Evolutionary conservation across 2,888 invertebrate genomes (phyloP).

Genomic region (Cryptosula pallasiana): DNA sequence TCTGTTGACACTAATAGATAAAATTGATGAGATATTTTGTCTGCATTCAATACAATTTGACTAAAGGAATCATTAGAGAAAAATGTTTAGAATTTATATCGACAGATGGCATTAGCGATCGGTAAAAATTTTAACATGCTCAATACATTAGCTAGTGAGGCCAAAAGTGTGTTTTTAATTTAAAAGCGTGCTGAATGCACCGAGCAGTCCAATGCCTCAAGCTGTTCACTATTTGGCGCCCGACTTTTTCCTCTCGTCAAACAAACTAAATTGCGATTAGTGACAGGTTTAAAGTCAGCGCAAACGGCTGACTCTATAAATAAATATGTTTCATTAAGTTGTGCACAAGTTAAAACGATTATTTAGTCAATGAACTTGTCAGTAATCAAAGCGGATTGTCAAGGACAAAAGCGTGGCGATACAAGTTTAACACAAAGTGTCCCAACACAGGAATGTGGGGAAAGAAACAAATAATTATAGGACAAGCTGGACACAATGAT

Average conservation of each 20-base stretch:
- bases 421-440: background rate
- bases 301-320: background rate
- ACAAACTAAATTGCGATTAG: constrained; percentile 1
- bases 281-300: constrained; percentile 2
- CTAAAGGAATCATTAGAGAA: too few species aligned
- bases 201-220: background rate
- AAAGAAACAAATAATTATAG: background rate
- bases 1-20: too few species aligned
- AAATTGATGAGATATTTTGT: too few species aligned
- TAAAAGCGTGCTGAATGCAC: background rate
- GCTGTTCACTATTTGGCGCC: constrained; percentile 10
- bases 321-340: background rate
- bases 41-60: too few species aligned
- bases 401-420: background rate
- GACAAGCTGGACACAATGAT: background rate
- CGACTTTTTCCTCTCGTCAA: constrained; percentile 7
- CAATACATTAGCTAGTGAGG: background rate
- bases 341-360: background rate
- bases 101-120: too few species aligned
- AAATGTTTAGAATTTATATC: too few species aligned
- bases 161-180: background rate
- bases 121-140: too few species aligned
- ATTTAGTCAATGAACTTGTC: background rate
- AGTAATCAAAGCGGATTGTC: background rate
- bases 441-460: background rate